A percentile compares a stretch with the other conserved stretches of the same genome.
phyloP scores from a whole-genome alignment of 1,140 invertebrate species.

The Apis laboriosa region DNA sequence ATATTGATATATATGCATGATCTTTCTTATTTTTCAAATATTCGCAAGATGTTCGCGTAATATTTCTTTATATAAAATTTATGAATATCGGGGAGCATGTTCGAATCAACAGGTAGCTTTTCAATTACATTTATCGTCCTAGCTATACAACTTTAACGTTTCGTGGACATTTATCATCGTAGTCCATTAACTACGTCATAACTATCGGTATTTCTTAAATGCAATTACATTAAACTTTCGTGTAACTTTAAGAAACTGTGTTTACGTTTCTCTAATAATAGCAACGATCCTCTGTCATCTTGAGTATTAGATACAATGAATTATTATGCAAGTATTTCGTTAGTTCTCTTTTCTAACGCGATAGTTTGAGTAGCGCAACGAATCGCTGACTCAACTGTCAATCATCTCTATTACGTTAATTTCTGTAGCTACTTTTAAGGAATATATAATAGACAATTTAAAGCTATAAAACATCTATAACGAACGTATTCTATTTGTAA shows the following conservation, averaged over 20 bases:
- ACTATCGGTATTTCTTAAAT: slow-evolving; percentile 54
- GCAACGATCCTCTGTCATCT: slow-evolving; percentile 20
- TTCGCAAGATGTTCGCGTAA: background rate
- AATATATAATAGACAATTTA: background rate
- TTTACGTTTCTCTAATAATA: slow-evolving; percentile 48
- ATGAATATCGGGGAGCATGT: slow-evolving; percentile 50
- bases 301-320: slow-evolving; percentile 34
- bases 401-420: slow-evolving; percentile 37
- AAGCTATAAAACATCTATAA: background rate
- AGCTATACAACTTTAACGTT: slow-evolving; percentile 48
- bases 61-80: slow-evolving; percentile 23
- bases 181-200: slow-evolving; percentile 54
- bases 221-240: slow-evolving; percentile 54
- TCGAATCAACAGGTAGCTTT: slow-evolving; percentile 59
- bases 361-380: slow-evolving; percentile 41
- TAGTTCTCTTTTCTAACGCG: slow-evolving; percentile 36
- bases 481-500: background rate
- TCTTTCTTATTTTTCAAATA: background rate
- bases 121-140: slow-evolving; percentile 14
- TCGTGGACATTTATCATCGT: slow-evolving; percentile 54
- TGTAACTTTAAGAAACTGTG: slow-evolving; percentile 14
- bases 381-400: slow-evolving; percentile 57
- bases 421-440: background rate
- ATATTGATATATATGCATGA: background rate
- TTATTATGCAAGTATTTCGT: slow-evolving; percentile 54